A percentile compares a stretch with the other conserved stretches of the same genome.
Conservation (phyloP, 2,797 vertebrate species). For the Scleropages formosus region DNA sequence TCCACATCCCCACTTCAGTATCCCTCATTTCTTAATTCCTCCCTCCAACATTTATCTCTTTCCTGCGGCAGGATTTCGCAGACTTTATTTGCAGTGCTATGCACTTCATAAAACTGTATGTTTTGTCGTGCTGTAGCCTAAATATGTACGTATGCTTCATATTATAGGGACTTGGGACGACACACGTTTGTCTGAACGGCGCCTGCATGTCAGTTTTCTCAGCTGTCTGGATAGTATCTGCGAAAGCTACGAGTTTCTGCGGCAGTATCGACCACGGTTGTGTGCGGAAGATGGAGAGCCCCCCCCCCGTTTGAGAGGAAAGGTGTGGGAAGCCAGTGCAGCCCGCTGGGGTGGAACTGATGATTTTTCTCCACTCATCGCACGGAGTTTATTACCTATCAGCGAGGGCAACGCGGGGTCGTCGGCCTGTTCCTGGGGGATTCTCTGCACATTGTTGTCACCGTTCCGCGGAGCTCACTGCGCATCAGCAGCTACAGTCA, state of each 20-base stretch:
- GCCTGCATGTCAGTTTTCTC: too few species aligned
- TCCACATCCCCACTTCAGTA: too few species aligned
- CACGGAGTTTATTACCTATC: conserved; percentile 59
- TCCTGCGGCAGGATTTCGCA: too few species aligned
- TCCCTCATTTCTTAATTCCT: too few species aligned
- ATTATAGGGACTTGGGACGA: too few species aligned
- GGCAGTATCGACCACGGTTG: conserved; percentile 44
- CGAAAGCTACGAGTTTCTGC: neutral
- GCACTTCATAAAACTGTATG: too few species aligned
- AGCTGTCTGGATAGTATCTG: neutral
- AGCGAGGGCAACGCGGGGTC: conserved; percentile 54
- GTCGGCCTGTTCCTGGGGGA: conserved; percentile 52
- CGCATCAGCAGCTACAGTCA: conserved; percentile 42
- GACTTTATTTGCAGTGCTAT: too few species aligned
- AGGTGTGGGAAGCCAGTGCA: conserved; percentile 31
- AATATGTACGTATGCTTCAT: too few species aligned
- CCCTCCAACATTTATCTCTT: too few species aligned
- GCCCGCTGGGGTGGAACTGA: conserved; percentile 44
- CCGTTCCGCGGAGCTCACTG: conserved; percentile 35
- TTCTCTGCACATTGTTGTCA: conserved; percentile 39
- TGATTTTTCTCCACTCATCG: conserved; percentile 34
- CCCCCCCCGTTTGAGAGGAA: conserved; percentile 19
- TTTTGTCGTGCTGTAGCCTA: too few species aligned
- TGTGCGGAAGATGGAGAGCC: conserved; percentile 34
- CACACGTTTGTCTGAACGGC: too few species aligned